Base-by-base conservation (phyloP, 2,113 vertebrate species). In the Toxotes jaculatrix region DNA sequence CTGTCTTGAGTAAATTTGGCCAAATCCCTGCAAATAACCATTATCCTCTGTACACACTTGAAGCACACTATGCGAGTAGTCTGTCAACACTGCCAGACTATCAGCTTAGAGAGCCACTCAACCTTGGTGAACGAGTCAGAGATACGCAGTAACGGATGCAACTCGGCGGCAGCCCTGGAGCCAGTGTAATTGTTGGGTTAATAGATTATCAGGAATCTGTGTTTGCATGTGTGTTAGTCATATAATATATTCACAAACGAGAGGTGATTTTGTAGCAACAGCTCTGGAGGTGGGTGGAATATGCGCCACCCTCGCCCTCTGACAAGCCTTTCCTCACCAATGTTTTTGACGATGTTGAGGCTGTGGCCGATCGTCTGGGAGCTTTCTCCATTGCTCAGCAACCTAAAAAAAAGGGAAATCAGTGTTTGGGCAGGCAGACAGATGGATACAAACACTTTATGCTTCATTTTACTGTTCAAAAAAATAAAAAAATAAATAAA, bases 301-400 rank as follows among this genome's bases (percentile, higher is more conserved):
- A 36, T 51, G 69, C 6, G 32, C 31, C 74, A 61, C 69, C 14
- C 7, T 73, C 23, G 47, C 59, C 17, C n/a, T 60, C 21, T 60
- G 1, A 73, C 56, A 38, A 74, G 43, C 75, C 43, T 56, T 67
- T 79, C 8, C 94, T 95, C 79, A 95, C 95, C 91, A 1, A 94
- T 89, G 66, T 90, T 93, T 88, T 94, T 94, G 80, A 95, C 40
- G 57, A 96, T 94, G 79, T 90, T 95, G 71, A 95, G 87, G 79
- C 85, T 90, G 75, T 90, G 85, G 61, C 59, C 65, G 82, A 83
- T 59, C 6, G 88, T 59, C 59, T 91, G 89, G 2, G 79, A 70
- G 61, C 57, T 31, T 1, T 90, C 81, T 62, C 89, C 92, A 79
- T 93, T 94, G 59, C 68, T 93, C 79, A 78, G 79, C 84, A 91